Evolutionary conservation across 2,797 vertebrate species (phyloP).

Genomic region (Spatula clypeata): DNA sequence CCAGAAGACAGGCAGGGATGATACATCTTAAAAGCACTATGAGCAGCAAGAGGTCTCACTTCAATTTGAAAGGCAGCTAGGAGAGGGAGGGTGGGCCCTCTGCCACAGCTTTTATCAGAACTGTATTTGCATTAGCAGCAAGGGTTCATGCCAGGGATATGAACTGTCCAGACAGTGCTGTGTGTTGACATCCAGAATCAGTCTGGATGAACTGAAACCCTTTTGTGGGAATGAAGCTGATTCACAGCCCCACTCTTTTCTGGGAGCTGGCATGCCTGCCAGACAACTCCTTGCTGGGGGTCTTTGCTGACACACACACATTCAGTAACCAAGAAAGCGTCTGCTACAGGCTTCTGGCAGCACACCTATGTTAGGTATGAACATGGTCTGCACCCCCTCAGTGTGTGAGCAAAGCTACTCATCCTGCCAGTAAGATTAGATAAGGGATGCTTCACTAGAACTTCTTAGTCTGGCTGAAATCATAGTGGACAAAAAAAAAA

Average conservation of each 20-base stretch:
- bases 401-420: rapidly evolving
- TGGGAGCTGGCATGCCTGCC: rapidly evolving
- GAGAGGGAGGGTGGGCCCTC: rapidly evolving
- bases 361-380: rapidly evolving
- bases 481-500: rapidly evolving
- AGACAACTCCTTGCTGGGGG: rapidly evolving
- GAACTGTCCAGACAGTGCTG: rapidly evolving
- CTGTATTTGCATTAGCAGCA: rapidly evolving
- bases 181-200: rapidly evolving
- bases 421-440: rapidly evolving
- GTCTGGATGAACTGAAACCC: rapidly evolving
- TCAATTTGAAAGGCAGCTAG: background rate
- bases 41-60: background rate
- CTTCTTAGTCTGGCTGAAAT: background rate
- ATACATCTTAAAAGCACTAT: rapidly evolving
- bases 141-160: rapidly evolving
- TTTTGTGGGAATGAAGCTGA: rapidly evolving
- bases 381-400: rapidly evolving
- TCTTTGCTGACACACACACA: background rate
- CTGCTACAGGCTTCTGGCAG: rapidly evolving
- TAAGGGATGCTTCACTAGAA: rapidly evolving
- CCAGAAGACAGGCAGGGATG: background rate
- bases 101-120: background rate
- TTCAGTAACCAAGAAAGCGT: rapidly evolving
- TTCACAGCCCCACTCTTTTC: rapidly evolving